Conservation (phyloP, 1,140 invertebrate genomes). For the Diabrotica undecimpunctata region DNA sequence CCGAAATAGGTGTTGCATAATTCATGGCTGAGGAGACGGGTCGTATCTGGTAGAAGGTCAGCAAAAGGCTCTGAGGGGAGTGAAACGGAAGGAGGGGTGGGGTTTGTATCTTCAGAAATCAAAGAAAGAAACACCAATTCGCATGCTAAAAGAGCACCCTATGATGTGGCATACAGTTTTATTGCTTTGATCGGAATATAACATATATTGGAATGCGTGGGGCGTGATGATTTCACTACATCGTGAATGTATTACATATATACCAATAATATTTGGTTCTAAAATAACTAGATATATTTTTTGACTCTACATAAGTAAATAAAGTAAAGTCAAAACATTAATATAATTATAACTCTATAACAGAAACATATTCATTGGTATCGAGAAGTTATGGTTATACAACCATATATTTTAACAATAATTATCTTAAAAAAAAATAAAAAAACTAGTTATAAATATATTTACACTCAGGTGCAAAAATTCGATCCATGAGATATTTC, state of each 20-base stretch:
- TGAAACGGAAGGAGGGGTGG: conserved; percentile 24
- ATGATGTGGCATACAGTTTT: conserved; percentile 46
- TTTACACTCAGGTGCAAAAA: too few species aligned
- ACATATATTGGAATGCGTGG: conserved; percentile 41
- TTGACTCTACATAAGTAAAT: too few species aligned
- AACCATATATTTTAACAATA: too few species aligned
- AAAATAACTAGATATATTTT: too few species aligned
- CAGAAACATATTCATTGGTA: too few species aligned
- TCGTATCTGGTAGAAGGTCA: conserved; percentile 28
- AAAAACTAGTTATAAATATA: too few species aligned
- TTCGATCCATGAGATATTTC: too few species aligned
- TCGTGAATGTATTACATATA: conserved; percentile 7
- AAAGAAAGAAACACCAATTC: conserved; percentile 43
- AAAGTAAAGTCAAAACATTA: too few species aligned
- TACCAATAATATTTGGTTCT: too few species aligned
- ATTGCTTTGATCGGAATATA: conserved; percentile 46
- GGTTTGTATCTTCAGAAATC: conserved; percentile 38
- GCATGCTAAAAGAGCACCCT: conserved; percentile 39
- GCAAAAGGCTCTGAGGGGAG: neutral
- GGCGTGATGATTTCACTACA: conserved; percentile 24
- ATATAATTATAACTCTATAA: too few species aligned
- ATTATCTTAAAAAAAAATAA: too few species aligned
- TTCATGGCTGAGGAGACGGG: conserved; percentile 25
- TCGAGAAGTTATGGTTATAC: too few species aligned
- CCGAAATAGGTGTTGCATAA: conserved; percentile 25